A percentile compares a stretch with the other conserved stretches of the same genome.
phyloP scores from a whole-genome alignment of 35 echinoderm and acorn worm genomes.

The Heliocidaris erythrogramma region DNA sequence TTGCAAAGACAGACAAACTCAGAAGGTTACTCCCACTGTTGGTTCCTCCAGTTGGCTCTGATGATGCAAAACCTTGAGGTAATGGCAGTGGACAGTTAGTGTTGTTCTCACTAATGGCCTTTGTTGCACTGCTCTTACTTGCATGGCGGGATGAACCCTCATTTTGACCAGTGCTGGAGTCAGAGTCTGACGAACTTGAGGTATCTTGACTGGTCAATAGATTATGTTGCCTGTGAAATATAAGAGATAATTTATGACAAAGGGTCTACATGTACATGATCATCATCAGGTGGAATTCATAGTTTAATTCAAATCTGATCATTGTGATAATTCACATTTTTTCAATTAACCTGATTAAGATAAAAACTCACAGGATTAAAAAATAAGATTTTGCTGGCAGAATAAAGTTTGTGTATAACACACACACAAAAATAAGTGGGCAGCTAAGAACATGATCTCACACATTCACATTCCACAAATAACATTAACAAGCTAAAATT shows the following conservation, averaged over 20 bases:
- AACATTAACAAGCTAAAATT: no score
- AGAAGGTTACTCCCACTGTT: background rate
- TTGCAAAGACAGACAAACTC: constrained; percentile 38
- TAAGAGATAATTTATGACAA: background rate
- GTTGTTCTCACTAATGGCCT: background rate
- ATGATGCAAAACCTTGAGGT: background rate
- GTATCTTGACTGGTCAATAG: constrained; percentile 21
- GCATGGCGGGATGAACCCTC: background rate
- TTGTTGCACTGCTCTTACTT: background rate
- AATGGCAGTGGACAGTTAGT: background rate
- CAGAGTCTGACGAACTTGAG: constrained; percentile 18
- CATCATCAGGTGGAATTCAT: background rate
- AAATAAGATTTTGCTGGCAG: no score
- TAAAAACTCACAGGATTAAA: no score
- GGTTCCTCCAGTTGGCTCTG: background rate
- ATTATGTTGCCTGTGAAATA: constrained; percentile 12
- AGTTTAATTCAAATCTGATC: background rate
- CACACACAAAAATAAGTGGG: no score
- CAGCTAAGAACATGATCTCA: no score
- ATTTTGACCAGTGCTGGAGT: background rate
- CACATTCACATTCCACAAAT: no score
- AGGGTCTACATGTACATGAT: no score
- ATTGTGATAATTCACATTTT: no score
- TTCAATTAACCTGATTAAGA: no score
- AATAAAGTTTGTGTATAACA: no score